phyloP scores from a whole-genome alignment of 2,888 invertebrate genomes.

The Heteromyza rotundicornis region DNA sequence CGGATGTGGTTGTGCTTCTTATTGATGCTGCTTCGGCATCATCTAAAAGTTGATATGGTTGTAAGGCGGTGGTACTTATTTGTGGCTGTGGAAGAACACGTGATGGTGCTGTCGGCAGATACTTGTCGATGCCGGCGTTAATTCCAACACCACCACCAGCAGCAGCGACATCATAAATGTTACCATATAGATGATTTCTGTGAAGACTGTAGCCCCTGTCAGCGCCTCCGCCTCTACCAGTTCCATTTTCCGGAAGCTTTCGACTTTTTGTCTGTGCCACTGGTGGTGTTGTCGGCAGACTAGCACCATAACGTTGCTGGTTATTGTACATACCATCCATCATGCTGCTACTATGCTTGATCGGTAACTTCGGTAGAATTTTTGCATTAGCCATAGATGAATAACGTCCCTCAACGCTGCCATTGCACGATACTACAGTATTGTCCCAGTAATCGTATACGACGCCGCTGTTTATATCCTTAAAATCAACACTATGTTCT shows the following conservation, averaged over 20 bases:
- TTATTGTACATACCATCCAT: conserved; percentile 51
- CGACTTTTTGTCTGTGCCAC: conserved; percentile 37
- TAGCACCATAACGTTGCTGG: conserved; percentile 41
- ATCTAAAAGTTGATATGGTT: conserved; percentile 40
- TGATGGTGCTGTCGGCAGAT: conserved; percentile 38
- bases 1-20: conserved; percentile 29
- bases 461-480: conserved; percentile 23
- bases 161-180: conserved; percentile 20
- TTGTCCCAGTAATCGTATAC: conserved; percentile 36
- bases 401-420: conserved; percentile 21
- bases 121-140: conserved; percentile 17
- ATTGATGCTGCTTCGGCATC: conserved; percentile 34
- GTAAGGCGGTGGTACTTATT: conserved; percentile 16
- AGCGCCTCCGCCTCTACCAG: conserved; percentile 1
- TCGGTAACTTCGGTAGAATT: conserved; percentile 47
- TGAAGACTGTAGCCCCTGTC: conserved; percentile 8
- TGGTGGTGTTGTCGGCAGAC: conserved; percentile 47
- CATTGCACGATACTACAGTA: conserved; percentile 22
- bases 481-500: conserved; percentile 23
- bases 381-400: conserved; percentile 36
- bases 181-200: conserved; percentile 27
- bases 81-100: conserved; percentile 46
- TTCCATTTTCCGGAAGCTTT: conserved; percentile 42
- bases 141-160: conserved; percentile 20
- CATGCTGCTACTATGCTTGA: conserved; percentile 46